phyloP scores from a whole-genome alignment of 2,113 vertebrate genomes.

The Pardalotus punctatus region DNA sequence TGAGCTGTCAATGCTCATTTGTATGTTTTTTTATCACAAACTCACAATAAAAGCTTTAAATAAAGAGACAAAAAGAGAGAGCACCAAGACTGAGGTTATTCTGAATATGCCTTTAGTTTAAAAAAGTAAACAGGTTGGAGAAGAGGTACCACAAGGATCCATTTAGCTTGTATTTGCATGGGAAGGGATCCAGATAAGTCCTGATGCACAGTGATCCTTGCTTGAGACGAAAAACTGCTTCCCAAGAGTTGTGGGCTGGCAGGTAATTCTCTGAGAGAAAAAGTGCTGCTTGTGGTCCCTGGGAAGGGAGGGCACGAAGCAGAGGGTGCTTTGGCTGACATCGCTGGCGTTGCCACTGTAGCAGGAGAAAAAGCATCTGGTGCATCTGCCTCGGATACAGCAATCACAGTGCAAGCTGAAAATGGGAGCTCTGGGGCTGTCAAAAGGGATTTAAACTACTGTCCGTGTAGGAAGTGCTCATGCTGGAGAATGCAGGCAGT shows the following conservation, averaged over 20 bases:
- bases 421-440: fast-evolving
- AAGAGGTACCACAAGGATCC: neutral
- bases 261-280: neutral
- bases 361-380: neutral
- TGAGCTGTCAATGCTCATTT: neutral
- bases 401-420: neutral
- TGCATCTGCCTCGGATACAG: fast-evolving
- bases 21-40: neutral
- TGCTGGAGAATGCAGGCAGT: neutral
- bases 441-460: neutral
- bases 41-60: neutral
- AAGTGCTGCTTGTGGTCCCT: neutral
- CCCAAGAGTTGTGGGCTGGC: neutral
- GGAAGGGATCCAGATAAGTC: neutral
- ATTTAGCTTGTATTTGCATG: neutral
- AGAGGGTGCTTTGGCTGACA: neutral
- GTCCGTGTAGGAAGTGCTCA: neutral
- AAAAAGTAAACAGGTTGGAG: neutral
- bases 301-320: neutral
- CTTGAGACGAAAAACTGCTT: neutral
- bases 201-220: neutral
- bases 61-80: neutral
- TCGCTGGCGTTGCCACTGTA: fast-evolving
- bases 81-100: neutral
- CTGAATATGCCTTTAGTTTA: neutral